Conservation (phyloP, 2,113 vertebrate genomes). For the Actinemys pallida region DNA sequence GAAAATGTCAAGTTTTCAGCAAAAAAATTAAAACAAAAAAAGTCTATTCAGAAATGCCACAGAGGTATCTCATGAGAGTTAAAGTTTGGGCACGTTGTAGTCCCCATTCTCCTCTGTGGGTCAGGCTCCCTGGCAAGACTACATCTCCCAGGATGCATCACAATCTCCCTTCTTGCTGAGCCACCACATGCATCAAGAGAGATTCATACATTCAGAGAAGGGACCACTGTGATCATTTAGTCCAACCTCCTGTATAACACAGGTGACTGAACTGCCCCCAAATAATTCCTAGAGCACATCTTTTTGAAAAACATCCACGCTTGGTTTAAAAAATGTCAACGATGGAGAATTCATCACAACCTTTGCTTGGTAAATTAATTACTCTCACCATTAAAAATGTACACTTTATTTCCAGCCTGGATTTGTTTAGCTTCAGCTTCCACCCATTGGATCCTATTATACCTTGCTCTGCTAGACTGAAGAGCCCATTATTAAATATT, state of each 20-base stretch:
- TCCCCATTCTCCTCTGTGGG: neutral
- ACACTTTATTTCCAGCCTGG: neutral
- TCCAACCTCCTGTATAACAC: neutral
- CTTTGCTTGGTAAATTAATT: neutral
- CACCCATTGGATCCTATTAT: neutral
- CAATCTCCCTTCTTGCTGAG: neutral
- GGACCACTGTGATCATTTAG: neutral
- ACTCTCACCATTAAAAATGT: neutral
- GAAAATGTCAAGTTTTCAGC: neutral
- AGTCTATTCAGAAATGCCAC: neutral
- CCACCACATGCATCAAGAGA: neutral
- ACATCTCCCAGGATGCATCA: neutral
- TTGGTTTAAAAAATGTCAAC: neutral
- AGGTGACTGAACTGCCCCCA: neutral
- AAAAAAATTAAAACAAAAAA: neutral
- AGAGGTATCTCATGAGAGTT: neutral
- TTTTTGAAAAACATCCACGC: neutral
- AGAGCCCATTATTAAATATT: neutral
- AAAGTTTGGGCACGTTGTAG: neutral
- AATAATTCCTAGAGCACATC: neutral
- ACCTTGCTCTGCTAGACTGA: neutral
- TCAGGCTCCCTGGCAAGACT: neutral
- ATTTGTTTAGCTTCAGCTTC: neutral
- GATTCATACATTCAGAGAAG: neutral
- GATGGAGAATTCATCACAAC: neutral